phyloP scores from a whole-genome alignment of 2,797 vertebrate genomes.

The Eulemur mongoz region DNA sequence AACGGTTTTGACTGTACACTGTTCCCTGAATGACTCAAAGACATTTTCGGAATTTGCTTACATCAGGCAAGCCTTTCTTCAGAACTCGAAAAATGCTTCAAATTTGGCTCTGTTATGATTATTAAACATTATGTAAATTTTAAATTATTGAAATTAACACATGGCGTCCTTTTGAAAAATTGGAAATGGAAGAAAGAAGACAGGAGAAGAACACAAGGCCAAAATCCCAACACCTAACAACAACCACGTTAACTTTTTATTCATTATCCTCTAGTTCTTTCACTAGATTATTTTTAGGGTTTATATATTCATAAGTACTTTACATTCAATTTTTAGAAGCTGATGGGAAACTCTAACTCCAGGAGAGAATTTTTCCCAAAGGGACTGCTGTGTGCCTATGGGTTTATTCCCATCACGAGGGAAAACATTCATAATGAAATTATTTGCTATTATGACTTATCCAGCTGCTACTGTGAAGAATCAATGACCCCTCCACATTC shows the following conservation, averaged over 20 bases:
- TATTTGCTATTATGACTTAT: slow-evolving; percentile 1
- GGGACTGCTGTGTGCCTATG: background rate
- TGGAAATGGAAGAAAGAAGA: background rate
- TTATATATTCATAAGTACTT: background rate
- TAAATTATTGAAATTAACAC: background rate
- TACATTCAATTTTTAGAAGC: background rate
- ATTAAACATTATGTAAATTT: background rate
- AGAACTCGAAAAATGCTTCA: background rate
- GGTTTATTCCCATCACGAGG: background rate
- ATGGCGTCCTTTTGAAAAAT: background rate
- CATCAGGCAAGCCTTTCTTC: background rate
- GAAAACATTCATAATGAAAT: slow-evolving; percentile 15
- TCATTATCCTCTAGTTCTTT: background rate
- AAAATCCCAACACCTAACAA: background rate
- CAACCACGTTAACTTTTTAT: background rate
- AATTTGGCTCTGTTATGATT: background rate
- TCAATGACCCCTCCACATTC: background rate
- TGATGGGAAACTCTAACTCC: background rate
- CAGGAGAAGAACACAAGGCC: background rate
- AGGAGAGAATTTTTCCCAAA: background rate
- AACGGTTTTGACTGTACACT: background rate
- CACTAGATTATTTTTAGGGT: background rate
- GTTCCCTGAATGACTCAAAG: background rate
- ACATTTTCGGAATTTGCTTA: background rate
- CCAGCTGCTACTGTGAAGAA: background rate